phyloP scores from a whole-genome alignment of 2,797 vertebrate species.

The Coregonus ussuriensis region DNA sequence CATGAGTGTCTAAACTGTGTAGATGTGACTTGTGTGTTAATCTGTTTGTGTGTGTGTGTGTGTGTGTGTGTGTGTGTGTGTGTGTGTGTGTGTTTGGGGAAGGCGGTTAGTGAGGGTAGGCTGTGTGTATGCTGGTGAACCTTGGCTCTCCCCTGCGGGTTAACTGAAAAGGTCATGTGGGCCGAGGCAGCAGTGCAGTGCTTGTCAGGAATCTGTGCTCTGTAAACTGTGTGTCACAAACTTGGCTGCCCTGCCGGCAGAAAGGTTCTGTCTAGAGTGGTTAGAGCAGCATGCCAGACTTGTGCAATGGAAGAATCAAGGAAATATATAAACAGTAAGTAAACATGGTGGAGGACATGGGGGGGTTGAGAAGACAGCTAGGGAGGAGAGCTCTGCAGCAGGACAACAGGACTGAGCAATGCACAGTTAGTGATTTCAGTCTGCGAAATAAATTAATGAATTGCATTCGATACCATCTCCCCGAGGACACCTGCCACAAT shows the following conservation, averaged over 20 bases:
- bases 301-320: conserved; percentile 32
- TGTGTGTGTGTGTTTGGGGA: conserved; percentile 3
- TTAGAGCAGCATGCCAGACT: conserved; percentile 25
- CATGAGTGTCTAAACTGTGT: background rate
- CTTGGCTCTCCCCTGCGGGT: conserved; percentile 55
- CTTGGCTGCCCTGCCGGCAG: conserved; percentile 1
- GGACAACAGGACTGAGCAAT: background rate
- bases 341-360: conserved; percentile 19
- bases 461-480: background rate
- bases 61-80: background rate
- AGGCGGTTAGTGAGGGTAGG: background rate
- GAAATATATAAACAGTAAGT: conserved; percentile 41
- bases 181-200: conserved; percentile 35
- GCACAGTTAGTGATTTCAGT: background rate
- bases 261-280: conserved; percentile 14
- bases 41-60: background rate
- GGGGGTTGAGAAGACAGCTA: background rate
- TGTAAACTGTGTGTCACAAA: conserved; percentile 23
- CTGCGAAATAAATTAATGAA: background rate
- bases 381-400: background rate
- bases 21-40: background rate
- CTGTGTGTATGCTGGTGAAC: conserved; percentile 17
- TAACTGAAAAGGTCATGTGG: conserved; percentile 62
- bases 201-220: conserved; percentile 38
- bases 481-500: background rate